These are phyloP conservation scores for Chrysaora quinquecirrha DNA, from an alignment of 30 jellyfish, hydroid and myxozoan species.

Conservation along the genomic window DNA sequence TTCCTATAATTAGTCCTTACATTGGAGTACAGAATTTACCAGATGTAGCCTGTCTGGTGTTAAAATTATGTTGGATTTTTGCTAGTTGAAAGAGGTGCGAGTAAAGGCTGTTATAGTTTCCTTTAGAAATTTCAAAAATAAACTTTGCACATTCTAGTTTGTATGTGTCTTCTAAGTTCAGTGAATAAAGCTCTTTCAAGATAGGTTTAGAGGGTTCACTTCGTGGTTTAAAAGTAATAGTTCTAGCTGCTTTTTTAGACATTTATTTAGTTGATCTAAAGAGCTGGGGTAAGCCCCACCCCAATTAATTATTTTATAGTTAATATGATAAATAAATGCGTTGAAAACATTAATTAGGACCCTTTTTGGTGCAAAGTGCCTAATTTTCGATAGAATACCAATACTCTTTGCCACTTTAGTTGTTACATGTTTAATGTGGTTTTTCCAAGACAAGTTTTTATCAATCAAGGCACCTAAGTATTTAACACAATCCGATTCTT, in stretches of 20 bases:
- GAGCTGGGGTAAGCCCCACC: conserved; percentile 13
- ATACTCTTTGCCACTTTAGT: conserved; percentile 19
- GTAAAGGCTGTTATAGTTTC: conserved; percentile 14
- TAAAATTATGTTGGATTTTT: conserved; percentile 21
- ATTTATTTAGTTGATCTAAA: conserved; percentile 1
- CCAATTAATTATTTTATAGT: conserved; percentile 22
- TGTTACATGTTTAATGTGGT: conserved; percentile 28
- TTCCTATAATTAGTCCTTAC: conserved; percentile 6
- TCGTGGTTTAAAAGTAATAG: conserved; percentile 7
- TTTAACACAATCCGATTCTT: conserved; percentile 17
- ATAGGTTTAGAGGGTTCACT: conserved; percentile 25
- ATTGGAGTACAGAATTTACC: conserved; percentile 27
- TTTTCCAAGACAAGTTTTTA: conserved; percentile 28
- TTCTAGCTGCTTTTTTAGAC: conserved; percentile 35
- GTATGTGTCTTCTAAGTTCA: conserved; percentile 47
- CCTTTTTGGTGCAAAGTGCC: conserved; percentile 24
- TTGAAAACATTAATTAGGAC: conserved; percentile 6
- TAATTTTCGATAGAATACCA: conserved; percentile 19
- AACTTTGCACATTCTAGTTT: conserved; percentile 30
- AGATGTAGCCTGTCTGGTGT: conserved; percentile 37
- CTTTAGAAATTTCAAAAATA: conserved; percentile 34
- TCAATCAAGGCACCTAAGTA: conserved; percentile 28
- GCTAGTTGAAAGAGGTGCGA: conserved; percentile 11
- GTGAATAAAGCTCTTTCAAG: conserved; percentile 27
- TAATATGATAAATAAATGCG: conserved; percentile 34